Percentiles rank a stretch among this genome's conserved stretches.
phyloP scores from a whole-genome alignment of 2,888 invertebrate species.

The Phasia obesa region DNA sequence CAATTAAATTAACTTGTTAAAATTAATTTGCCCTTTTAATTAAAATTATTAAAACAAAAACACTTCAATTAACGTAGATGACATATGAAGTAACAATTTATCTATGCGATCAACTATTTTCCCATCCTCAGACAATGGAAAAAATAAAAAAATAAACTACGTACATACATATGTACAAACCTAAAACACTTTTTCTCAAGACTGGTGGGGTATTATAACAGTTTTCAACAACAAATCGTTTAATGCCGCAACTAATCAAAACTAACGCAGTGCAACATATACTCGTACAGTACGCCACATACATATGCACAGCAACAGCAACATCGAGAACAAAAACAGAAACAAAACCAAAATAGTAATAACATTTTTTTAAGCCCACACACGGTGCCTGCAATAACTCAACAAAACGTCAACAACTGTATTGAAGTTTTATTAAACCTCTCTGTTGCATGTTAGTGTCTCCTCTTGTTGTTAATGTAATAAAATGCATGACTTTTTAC shows the following conservation, averaged over 20 bases:
- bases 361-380: constrained; percentile 67
- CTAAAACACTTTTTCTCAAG: constrained; percentile 32
- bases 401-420: constrained; percentile 69
- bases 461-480: constrained; percentile 26
- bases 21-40: constrained; percentile 44
- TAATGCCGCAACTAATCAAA: constrained; percentile 69
- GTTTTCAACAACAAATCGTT: constrained; percentile 62
- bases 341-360: constrained; percentile 12
- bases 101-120: constrained; percentile 35
- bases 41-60: constrained; percentile 24
- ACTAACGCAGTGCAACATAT: constrained; percentile 61
- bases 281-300: constrained; percentile 4
- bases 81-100: constrained; percentile 15
- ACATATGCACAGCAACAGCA: constrained; percentile 16
- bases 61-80: constrained; percentile 9
- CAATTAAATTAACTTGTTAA: constrained; percentile 17
- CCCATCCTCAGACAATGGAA: constrained; percentile 35
- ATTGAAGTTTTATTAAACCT: constrained; percentile 60
- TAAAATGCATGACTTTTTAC: constrained; percentile 20
- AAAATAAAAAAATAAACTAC: constrained; percentile 12
- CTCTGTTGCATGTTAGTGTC: constrained; percentile 3
- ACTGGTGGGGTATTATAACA: constrained; percentile 17
- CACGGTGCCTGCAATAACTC: constrained; percentile 63
- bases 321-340: constrained; percentile 5
- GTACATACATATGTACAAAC: background rate